These are phyloP conservation scores for Pyxicephalus adspersus DNA, from an alignment of 2,113 vertebrate genomes.

Conservation along the genomic window DNA sequence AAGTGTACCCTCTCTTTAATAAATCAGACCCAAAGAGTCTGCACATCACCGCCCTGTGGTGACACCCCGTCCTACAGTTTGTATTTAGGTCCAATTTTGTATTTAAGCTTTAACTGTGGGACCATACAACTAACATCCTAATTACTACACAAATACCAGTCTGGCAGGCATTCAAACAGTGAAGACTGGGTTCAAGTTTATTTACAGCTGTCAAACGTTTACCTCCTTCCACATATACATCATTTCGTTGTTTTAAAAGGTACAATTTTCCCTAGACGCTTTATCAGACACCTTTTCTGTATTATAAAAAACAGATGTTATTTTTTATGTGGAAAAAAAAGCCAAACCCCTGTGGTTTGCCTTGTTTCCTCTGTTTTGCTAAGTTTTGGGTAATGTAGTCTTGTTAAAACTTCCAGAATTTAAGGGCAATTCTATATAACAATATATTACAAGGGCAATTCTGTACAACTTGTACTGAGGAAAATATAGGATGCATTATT, in stretches of 20 bases:
- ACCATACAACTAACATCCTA: neutral
- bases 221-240: neutral
- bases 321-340: constrained; percentile 12
- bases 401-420: constrained; percentile 25
- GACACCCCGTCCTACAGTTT: too few relatives aligned
- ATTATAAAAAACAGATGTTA: constrained; percentile 51
- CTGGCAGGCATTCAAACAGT: neutral
- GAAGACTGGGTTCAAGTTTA: neutral
- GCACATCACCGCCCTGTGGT: too few relatives aligned
- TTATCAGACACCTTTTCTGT: constrained; percentile 46
- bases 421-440: too few relatives aligned
- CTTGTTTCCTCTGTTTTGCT: neutral
- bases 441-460: too few relatives aligned
- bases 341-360: constrained; percentile 23
- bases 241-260: constrained; percentile 6
- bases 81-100: too few relatives aligned
- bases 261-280: constrained; percentile 26
- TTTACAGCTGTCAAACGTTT: neutral
- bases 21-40: too few relatives aligned
- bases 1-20: too few relatives aligned
- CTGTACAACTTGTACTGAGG: too few relatives aligned
- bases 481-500: too few relatives aligned
- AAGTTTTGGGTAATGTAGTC: constrained; percentile 3
- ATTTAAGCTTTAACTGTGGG: too few relatives aligned
- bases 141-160: neutral